Conservation (phyloP, 2,888 invertebrate genomes). For the Hydraecia micacea region DNA sequence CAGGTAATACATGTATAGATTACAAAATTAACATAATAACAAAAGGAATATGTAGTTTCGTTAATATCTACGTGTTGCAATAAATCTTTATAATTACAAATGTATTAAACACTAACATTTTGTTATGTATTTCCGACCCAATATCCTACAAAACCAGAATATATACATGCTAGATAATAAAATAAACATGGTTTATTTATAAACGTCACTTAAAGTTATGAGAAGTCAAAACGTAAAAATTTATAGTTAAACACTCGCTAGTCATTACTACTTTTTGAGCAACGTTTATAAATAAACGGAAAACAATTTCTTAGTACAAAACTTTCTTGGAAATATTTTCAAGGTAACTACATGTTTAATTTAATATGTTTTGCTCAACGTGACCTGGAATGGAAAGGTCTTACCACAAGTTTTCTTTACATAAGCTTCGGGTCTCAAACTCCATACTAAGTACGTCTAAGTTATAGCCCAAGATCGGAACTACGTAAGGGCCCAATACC, state of each 20-base stretch:
- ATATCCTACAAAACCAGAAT: not conserved
- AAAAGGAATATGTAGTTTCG: not conserved
- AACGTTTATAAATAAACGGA: no score
- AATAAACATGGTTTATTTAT: no score
- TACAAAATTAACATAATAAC: slow-evolving; percentile 6
- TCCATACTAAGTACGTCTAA: slow-evolving; percentile 3
- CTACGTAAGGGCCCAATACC: slow-evolving; percentile 6
- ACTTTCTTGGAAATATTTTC: no score
- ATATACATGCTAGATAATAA: no score
- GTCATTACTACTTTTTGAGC: no score
- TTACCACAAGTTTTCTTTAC: slow-evolving; percentile 2
- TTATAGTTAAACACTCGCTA: no score
- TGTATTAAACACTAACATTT: not conserved
- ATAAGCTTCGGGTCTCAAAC: not conserved
- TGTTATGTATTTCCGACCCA: not conserved
- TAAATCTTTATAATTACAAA: not conserved
- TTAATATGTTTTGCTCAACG: no score
- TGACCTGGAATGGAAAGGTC: no score
- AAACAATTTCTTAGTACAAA: no score
- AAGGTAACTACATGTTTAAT: no score
- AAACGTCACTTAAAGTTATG: no score
- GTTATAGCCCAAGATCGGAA: slow-evolving; percentile 10
- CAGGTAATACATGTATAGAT: not conserved
- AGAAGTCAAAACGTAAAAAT: no score
- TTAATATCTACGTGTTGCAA: not conserved